These are phyloP conservation scores for Monarcha castaneiventris DNA, from an alignment of 2,113 vertebrate genomes.

Conservation along the genomic window DNA sequence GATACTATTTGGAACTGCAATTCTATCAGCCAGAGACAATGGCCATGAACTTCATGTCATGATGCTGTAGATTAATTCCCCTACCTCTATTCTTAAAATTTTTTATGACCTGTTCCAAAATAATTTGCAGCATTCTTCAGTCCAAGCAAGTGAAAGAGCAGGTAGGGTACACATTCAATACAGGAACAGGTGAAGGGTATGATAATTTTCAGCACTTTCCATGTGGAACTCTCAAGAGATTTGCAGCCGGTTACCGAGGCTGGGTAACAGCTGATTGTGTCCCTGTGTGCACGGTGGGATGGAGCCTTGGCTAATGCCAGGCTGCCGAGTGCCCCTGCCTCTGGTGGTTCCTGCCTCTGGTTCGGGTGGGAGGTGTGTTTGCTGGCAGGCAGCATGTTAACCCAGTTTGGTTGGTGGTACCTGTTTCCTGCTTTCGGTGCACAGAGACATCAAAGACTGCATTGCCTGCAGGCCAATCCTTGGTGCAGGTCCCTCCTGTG, in stretches of 20 bases:
- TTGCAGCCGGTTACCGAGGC: neutral
- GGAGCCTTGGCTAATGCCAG: neutral
- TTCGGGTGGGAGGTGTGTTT: neutral
- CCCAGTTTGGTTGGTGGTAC: neutral
- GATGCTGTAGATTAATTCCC: neutral
- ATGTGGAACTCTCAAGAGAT: neutral
- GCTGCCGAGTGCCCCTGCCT: neutral
- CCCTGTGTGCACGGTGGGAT: fast-evolving
- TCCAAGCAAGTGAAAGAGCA: neutral
- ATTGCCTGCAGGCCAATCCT: neutral
- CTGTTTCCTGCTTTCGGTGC: neutral
- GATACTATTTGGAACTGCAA: neutral
- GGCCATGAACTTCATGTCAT: neutral
- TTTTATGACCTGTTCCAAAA: neutral
- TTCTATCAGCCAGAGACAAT: neutral
- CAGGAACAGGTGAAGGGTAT: neutral
- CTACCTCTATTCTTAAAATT: neutral
- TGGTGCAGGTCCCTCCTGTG: neutral
- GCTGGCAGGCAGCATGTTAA: neutral
- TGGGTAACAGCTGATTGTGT: fast-evolving
- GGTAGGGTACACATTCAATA: neutral
- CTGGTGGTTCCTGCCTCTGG: neutral
- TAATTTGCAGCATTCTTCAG: neutral
- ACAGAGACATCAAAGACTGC: neutral
- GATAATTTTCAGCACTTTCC: neutral